Evolutionary conservation across 1,140 invertebrate genomes (phyloP), one percentile per base, ranked within the genome.

Genomic region (Mizuhopecten yessoensis): DNA sequence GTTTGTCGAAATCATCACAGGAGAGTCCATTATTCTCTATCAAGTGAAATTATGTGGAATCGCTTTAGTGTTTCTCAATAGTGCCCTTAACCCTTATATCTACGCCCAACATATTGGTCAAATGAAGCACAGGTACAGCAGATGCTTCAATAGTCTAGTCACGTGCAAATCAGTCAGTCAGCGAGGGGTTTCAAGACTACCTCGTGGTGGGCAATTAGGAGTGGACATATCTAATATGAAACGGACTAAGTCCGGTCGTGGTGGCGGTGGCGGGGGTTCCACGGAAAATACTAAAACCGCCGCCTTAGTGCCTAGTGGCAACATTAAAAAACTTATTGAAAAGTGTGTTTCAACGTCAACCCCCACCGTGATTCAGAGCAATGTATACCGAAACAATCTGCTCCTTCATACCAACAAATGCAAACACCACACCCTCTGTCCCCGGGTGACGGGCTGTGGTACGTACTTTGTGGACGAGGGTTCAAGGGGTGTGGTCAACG

Each of bases 31-130:
- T 89, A 94, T 94, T 75, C 86, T 95, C 23, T 95, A 94, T 91
- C 95, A 95, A 89, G 94, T 95, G 49, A 95, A 95, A 92, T 91
- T 95, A 49, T 95, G 95, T 89, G 95, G 95, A 88, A 95, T 95
- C 34, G 94, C 94, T 49, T 91, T 95, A 29, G 93, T 95, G 75
- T 95, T 95, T 92, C 93, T 95, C 13, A 95, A 95, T 89, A 94
- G 94, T 91, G 95, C 95, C 57, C 90, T 95, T 34, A 92, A 95
- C 75, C 95, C 95, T 20, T 95, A 95, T 90, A 93, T 95, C 88
- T 95, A 95, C 92, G 94, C 94, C 15, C 94, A 95, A 88, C 92
- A 92, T 42, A 94, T 93, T 89, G 91, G 93, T 9, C 92, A 92
- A 87, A 92, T 91, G 15, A 94, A 94, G 89, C 89, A 94, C 49